phyloP scores from a whole-genome alignment of 2,797 vertebrate species.

The Nyctibius grandis region DNA sequence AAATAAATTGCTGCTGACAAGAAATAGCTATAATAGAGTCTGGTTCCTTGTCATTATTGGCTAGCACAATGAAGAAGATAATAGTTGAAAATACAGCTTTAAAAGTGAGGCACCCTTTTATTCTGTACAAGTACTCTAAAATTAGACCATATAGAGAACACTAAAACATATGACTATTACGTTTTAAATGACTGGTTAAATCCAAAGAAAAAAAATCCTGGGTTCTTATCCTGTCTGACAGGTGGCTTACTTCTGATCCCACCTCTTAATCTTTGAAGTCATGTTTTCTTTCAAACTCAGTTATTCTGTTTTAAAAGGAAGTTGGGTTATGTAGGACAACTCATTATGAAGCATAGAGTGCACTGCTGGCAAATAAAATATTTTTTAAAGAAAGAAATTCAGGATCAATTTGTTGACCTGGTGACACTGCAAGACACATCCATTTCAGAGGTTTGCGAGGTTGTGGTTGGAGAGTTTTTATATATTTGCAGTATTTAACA shows the following conservation, averaged over 20 bases:
- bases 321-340: neutral
- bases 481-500: neutral
- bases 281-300: conserved; percentile 19
- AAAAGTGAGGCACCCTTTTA: neutral
- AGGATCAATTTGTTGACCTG: neutral
- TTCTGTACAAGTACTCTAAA: neutral
- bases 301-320: neutral
- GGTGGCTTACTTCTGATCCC: conserved; percentile 52
- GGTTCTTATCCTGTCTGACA: conserved; percentile 41
- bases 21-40: neutral
- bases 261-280: neutral
- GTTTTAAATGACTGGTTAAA: conserved; percentile 17
- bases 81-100: neutral
- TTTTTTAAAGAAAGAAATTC: neutral
- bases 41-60: neutral
- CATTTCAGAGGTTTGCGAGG: neutral
- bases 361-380: neutral
- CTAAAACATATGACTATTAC: neutral
- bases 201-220: neutral
- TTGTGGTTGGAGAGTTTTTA: neutral
- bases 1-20: neutral
- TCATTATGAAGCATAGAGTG: neutral
- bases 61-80: neutral
- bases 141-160: neutral
- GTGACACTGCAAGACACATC: neutral